phyloP scores from a whole-genome alignment of 2,888 invertebrate genomes.

The Laothoe populi region DNA sequence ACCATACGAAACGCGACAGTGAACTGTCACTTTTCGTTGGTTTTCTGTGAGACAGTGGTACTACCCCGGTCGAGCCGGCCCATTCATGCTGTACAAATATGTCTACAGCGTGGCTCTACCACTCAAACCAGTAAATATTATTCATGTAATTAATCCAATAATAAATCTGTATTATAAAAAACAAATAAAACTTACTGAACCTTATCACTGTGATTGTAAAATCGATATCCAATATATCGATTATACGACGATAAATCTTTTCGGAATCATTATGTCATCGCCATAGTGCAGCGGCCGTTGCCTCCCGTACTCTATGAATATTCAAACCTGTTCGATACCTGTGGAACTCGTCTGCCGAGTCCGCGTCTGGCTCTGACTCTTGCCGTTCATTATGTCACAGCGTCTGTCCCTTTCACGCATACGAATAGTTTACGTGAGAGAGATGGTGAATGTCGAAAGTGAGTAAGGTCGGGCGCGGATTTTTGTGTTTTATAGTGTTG shows the following conservation, averaged over 20 bases:
- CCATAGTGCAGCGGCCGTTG: constrained; percentile 64
- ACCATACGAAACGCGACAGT: no score
- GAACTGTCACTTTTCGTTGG: no score
- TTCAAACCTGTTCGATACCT: constrained; percentile 67
- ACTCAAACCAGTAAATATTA: background rate
- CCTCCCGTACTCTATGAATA: constrained; percentile 66
- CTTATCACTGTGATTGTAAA: constrained; percentile 26
- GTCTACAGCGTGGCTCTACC: no score
- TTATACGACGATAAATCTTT: constrained; percentile 59
- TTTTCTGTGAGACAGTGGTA: no score
- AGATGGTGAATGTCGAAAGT: constrained; percentile 8
- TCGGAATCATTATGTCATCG: constrained; percentile 73
- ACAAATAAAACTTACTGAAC: constrained; percentile 15
- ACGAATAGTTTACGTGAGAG: background rate
- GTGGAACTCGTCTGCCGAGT: constrained; percentile 50
- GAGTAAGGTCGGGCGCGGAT: constrained; percentile 18
- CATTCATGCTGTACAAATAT: no score
- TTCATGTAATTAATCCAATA: background rate
- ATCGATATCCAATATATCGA: constrained; percentile 26
- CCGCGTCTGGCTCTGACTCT: constrained; percentile 35
- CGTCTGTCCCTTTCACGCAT: background rate
- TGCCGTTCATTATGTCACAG: constrained; percentile 26
- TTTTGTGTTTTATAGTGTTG: constrained; percentile 21
- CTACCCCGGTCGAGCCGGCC: no score
- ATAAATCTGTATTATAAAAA: constrained; percentile 6